A percentile compares a stretch with the other conserved stretches of the same genome.
These are phyloP conservation scores for Cardinalis cardinalis DNA, from an alignment of 2,113 vertebrate species.

Conservation along the genomic window DNA sequence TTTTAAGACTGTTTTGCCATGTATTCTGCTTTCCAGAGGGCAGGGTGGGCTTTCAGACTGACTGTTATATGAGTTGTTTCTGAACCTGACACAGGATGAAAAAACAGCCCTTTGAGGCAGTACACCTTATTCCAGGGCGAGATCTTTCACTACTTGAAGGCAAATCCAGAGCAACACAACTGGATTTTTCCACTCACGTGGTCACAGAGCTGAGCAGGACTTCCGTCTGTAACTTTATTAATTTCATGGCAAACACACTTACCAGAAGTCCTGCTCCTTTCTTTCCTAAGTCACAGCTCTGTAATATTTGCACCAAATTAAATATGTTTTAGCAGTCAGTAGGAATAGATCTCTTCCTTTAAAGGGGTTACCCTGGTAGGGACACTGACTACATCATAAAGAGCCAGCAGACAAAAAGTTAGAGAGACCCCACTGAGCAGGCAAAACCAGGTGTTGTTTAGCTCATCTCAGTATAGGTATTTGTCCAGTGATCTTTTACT, in stretches of 20 bases:
- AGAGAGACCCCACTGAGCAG: background rate
- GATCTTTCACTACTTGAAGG: background rate
- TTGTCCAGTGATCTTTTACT: background rate
- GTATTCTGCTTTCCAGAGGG: background rate
- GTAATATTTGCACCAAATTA: background rate
- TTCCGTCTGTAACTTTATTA: background rate
- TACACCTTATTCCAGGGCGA: background rate
- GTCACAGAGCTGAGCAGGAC: background rate
- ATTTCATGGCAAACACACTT: background rate
- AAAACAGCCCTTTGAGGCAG: background rate
- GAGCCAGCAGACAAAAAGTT: background rate
- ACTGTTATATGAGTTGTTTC: background rate
- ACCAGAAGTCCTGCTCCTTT: background rate
- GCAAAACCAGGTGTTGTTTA: background rate
- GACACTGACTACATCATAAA: background rate
- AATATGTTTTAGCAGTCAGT: background rate
- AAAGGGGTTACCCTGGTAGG: background rate
- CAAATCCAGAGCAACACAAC: background rate
- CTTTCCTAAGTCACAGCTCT: background rate
- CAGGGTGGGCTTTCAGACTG: background rate
- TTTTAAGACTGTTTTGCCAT: background rate
- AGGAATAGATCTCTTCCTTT: background rate
- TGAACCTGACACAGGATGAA: background rate
- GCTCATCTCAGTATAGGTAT: background rate
- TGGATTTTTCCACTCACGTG: background rate